These are phyloP conservation scores for Isurus oxyrinchus DNA, from an alignment of 2,113 vertebrate species.

Conservation along the genomic window DNA sequence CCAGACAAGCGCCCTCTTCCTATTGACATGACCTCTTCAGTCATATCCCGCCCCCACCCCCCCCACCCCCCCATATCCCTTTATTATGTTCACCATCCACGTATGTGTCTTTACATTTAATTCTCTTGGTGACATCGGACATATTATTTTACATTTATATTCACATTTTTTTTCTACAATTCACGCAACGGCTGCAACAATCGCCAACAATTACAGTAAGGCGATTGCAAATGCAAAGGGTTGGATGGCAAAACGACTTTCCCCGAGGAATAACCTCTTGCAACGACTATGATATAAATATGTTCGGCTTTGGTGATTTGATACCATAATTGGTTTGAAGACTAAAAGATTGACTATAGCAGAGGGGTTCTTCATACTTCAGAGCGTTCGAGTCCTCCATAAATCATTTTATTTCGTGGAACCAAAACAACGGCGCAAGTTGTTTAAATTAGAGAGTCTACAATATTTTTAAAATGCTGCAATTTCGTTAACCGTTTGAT, in stretches of 20 bases:
- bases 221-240: not conserved
- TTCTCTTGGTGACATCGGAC: not conserved
- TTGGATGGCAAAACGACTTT: not conserved
- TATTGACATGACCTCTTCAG: not conserved
- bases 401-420: not conserved
- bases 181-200: not conserved
- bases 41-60: not conserved
- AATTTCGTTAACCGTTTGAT: not conserved
- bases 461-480: not conserved
- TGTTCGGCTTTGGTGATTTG: not conserved
- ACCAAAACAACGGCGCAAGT: not conserved
- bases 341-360: not conserved
- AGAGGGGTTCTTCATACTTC: conserved; percentile 1
- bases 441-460: conserved; percentile 5
- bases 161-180: not conserved
- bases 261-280: not conserved
- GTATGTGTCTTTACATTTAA: not conserved
- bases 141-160: too few species aligned
- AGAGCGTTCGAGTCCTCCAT: not conserved
- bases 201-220: not conserved
- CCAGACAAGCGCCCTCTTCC: not conserved
- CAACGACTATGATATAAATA: not conserved
- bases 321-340: conserved; percentile 35
- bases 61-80: too few species aligned
- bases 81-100: not conserved